Conservation (phyloP, 2,888 invertebrate genomes). For the Agrotis exclamationis region DNA sequence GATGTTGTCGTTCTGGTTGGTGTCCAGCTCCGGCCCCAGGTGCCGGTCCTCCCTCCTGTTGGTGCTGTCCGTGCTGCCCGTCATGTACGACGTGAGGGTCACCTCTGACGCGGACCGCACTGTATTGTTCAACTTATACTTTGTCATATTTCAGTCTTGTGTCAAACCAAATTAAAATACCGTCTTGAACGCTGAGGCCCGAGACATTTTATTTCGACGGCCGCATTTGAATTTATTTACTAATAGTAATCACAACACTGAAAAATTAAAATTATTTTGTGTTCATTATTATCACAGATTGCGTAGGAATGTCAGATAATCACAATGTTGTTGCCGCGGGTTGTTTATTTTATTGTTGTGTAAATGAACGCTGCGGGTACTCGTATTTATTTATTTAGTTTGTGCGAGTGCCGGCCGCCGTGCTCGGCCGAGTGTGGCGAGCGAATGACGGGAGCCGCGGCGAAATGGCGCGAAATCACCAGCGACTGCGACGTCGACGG, state of each 20-base stretch:
- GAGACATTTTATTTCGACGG: conserved; percentile 80
- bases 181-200: conserved; percentile 82
- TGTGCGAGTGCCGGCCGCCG: conserved; percentile 51
- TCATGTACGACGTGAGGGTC: conserved; percentile 87
- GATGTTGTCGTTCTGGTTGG: conserved; percentile 80
- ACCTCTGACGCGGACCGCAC: conserved; percentile 83
- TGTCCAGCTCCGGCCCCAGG: conserved; percentile 75
- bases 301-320: conserved; percentile 60
- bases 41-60: conserved; percentile 66
- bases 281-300: conserved; percentile 71
- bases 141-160: conserved; percentile 84
- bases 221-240: conserved; percentile 61
- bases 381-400: conserved; percentile 46
- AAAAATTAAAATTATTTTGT: conserved; percentile 55
- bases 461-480: conserved; percentile 62
- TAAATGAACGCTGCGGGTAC: conserved; percentile 13
- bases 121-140: conserved; percentile 90
- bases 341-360: conserved; percentile 43
- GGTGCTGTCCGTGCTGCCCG: conserved; percentile 77
- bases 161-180: conserved; percentile 73
- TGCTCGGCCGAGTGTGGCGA: conserved; percentile 62
- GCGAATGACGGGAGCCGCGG: conserved; percentile 57
- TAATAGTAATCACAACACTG: conserved; percentile 70
- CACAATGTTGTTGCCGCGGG: conserved; percentile 44
- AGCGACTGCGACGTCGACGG: conserved; percentile 40